These are phyloP conservation scores for Isoperla grammatica DNA, from an alignment of 2,888 invertebrate species.

Conservation along the genomic window DNA sequence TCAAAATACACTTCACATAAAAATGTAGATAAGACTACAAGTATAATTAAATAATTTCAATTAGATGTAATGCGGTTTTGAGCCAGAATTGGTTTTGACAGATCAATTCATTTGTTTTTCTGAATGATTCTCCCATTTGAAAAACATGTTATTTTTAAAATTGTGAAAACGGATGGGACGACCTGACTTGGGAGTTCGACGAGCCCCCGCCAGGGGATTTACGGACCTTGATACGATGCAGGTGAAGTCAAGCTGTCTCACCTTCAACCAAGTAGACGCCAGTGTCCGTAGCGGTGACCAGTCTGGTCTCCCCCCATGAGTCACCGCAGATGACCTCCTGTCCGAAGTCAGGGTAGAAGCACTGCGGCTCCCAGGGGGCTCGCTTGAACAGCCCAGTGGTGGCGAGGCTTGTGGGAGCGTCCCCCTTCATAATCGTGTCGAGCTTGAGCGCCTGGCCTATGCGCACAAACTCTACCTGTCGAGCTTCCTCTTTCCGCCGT, in stretches of 20 bases:
- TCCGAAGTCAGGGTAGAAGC: constrained; percentile 71
- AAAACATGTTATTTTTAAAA: too few species aligned
- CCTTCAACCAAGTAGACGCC: constrained; percentile 69
- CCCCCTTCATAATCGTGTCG: constrained; percentile 78
- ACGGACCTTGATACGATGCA: too few species aligned
- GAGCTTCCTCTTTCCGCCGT: constrained; percentile 72
- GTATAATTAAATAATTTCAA: too few species aligned
- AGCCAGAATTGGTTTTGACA: too few species aligned
- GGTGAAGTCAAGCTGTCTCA: constrained; percentile 38
- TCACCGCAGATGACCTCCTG: constrained; percentile 63
- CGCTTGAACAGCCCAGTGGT: constrained; percentile 72
- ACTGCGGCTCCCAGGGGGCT: constrained; percentile 83
- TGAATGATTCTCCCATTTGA: too few species aligned
- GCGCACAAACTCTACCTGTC: constrained; percentile 78
- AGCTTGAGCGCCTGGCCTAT: constrained; percentile 79
- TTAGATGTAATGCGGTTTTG: too few species aligned
- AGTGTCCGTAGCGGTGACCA: constrained; percentile 61
- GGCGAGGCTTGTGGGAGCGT: constrained; percentile 81
- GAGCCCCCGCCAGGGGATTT: too few species aligned
- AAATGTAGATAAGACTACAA: too few species aligned
- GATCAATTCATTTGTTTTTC: too few species aligned
- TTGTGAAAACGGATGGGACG: too few species aligned
- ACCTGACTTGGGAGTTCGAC: too few species aligned
- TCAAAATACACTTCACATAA: background rate
- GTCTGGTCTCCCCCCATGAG: constrained; percentile 61